Base-by-base conservation (phyloP, 2,113 vertebrate genomes). In the Pedionomus torquatus region DNA sequence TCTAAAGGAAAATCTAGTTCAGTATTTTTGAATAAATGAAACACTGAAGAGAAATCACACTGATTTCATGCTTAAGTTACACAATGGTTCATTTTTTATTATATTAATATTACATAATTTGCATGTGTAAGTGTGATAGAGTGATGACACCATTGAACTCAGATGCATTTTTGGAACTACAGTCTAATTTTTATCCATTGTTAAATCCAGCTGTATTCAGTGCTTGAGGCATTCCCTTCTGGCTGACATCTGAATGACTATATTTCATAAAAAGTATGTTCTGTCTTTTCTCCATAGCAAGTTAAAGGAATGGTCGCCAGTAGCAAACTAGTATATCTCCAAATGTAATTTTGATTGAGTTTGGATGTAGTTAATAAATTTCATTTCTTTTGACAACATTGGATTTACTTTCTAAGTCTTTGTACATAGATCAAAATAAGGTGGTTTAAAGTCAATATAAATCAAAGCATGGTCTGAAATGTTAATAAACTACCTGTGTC, bases 391-490 rank as follows among this genome's bases (percentile, higher is more conserved):
- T 49, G 30, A 51, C 58, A 92, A 18, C 21, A 70, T 37, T 54
- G 55, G 58, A 83, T 95, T 97, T 92, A 17, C 54, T 93, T 96
- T 83, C 10, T 10, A 70, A 80, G 61, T 65, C 44, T 96, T 95
- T 76, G 83, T 95, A 68, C 30, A 37, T 33, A 58, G 52, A 95
- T 97, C 89, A 97, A 90, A 97, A 95, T 93, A 90, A 93, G 39
- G 30, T 76, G 55, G 19, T 87, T 97, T 96, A 78, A 77, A 95
- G 69, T 94, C 91, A 94, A 33, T 72, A 92, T 52, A 61, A 96
- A 97, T 97, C 90, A 96, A 89, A 90, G 19, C 12, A 33, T 33
- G 65, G 37, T 92, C 69, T 95, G 74, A 94, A 96, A 97, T 92
- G 44, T 83, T 81, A 95, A 85, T 90, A 83, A 68, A 26, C 33